Evolutionary conservation across 2,797 vertebrate genomes (phyloP), one percentile per base, ranked within the genome.

Genomic region (Anguilla pacifica): DNA sequence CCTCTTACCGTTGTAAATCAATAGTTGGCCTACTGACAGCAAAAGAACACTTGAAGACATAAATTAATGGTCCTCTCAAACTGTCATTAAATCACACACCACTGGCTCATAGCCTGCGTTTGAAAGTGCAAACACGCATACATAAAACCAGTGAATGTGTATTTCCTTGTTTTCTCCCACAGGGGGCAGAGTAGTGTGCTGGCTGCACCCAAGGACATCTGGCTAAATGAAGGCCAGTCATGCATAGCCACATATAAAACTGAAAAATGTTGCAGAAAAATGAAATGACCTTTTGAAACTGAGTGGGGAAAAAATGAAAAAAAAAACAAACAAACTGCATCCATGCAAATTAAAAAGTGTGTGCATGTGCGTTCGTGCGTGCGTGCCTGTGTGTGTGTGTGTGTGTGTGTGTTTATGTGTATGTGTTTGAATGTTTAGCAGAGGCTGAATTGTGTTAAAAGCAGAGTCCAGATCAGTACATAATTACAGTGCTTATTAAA

Each of bases 161-260:
- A 39, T 3, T 77, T 77, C 13, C 35, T 35, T 43, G 13, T 22
- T 77, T 17, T 22, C 35, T 43, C 72, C 72, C 43, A 19, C 13
- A 77, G 72, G 35, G 72, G 72, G 72, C 67, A 77, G 35, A 43
- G 28, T 43, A 19, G 35, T 43, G 35, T 43, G 3, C 31, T 77
- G 72, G 13, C 72, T 77, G 35, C 2, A 9, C 35, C 72, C 72
- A 77, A 35, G 35, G 10, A 39, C 17, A 22, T 17, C 72, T 77
- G 72, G 31, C 13, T 90, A 96, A 95, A 95, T 95, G 93, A 94
- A 91, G 94, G 94, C 91, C 94, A 94, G 91, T 89, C 88, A 87
- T 91, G 91, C 91, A 72, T 88, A 90, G 90, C 89, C 92, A 92
- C 93, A 92, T 92, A 95, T 92, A 95, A 96, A 95, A 93, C 90